Evolutionary conservation across 2,888 invertebrate species (phyloP), one percentile per base, ranked within the genome.

Genomic region (Lucinisca nassula): DNA sequence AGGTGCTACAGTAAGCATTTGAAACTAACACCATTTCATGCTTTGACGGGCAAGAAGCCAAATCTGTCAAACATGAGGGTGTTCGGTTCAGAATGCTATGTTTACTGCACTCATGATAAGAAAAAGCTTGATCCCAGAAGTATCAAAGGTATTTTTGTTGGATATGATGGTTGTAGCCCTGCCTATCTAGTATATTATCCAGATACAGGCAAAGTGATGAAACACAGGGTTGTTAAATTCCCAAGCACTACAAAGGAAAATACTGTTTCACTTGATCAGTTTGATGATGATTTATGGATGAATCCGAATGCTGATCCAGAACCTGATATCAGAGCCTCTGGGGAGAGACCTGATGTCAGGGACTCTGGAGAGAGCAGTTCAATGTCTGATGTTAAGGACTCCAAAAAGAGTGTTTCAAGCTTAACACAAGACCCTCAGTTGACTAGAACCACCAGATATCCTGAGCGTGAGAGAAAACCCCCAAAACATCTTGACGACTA

Each of bases 131-230:
- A n/a, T n/a, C n/a, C n/a, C n/a, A n/a, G 88, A 32, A 40, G 81
- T 30, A 61, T 78, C 32, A 82, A 82, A 73, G 86, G 82, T n/a
- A 76, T 82, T 58, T 87, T 88, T 82, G 88, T 88, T 38, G 85
- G 82, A 1, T 85, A 88, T 79, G 88, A 88, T 76, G 72, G 79
- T 14, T 61, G 70, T 30, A 85, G 85, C 37, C 85, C 85, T 45
- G 85, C 85, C 6, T 85, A 81, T 78, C 67, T 85, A 37, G 72
- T 85, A 32, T 85, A 85, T 38, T 81, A 74, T 67, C 85, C 81
- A 51, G 70, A 85, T 30, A 85, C 80, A 55, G 67, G 40, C 30
- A 55, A 75, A 77, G 80, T 85, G 17, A 76, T 32, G 58, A 77
- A 81, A 40, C 37, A 55, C 32, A 76, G 85, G 61, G n/a, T 45